phyloP scores from a whole-genome alignment of 2,888 invertebrate species.

The Drosophila emarginata region DNA sequence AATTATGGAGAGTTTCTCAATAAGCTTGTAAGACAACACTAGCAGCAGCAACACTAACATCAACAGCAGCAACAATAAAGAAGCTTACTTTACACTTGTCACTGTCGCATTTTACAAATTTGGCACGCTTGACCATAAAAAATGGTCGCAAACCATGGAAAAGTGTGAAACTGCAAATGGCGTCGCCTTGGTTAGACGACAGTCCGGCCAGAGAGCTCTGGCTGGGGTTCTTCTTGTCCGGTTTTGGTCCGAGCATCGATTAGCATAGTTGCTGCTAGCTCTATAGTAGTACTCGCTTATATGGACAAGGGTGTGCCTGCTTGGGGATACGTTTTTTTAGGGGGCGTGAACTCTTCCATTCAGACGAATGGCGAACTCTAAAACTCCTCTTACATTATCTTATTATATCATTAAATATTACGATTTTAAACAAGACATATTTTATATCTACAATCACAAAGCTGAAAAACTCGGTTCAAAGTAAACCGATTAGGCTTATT shows the following conservation, averaged over 20 bases:
- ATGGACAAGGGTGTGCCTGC: background rate
- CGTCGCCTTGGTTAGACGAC: slow-evolving; percentile 71
- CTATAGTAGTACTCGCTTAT: background rate
- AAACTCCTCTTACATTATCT: background rate
- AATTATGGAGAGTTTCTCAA: slow-evolving; percentile 56
- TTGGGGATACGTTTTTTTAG: background rate
- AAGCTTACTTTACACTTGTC: slow-evolving; percentile 68
- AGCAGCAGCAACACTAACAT: too few species aligned
- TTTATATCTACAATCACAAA: too few species aligned
- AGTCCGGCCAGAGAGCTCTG: slow-evolving; percentile 2
- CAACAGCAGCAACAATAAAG: background rate
- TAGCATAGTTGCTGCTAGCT: slow-evolving; percentile 67
- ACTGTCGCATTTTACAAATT: slow-evolving; percentile 74
- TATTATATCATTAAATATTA: too few species aligned
- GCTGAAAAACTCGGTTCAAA: too few species aligned
- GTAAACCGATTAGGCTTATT: too few species aligned
- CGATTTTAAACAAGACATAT: too few species aligned
- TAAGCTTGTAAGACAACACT: slow-evolving; percentile 10
- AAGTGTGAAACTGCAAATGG: slow-evolving; percentile 76
- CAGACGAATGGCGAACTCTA: too few species aligned
- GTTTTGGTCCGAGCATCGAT: slow-evolving; percentile 64
- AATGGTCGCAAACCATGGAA: slow-evolving; percentile 62
- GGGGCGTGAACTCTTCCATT: background rate
- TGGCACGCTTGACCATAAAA: slow-evolving; percentile 76
- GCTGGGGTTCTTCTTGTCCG: slow-evolving; percentile 54